phyloP scores from a whole-genome alignment of 2,888 invertebrate species.

The Caenorhabditis sp. region DNA sequence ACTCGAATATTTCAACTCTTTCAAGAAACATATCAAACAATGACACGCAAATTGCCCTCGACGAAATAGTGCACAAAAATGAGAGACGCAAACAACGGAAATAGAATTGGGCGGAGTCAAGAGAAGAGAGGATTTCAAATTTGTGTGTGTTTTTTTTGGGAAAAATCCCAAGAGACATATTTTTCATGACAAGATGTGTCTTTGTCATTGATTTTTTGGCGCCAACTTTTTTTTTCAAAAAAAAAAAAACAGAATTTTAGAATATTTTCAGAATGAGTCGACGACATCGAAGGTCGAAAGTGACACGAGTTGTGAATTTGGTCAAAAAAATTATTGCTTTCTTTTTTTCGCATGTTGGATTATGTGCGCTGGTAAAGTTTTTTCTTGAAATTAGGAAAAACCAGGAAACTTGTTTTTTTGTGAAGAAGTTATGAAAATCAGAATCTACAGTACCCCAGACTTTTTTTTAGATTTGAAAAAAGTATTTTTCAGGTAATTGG shows the following conservation, averaged over 20 bases:
- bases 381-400: not conserved
- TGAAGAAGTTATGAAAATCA: too few relatives aligned
- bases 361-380: slow-evolving; percentile 76
- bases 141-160: slow-evolving; percentile 7
- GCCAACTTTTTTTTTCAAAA: slow-evolving; percentile 6
- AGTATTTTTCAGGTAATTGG: slow-evolving; percentile 62
- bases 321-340: slow-evolving; percentile 71
- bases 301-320: slow-evolving; percentile 69
- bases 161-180: slow-evolving; percentile 32
- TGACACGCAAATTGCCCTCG: slow-evolving; percentile 1
- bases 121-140: slow-evolving; percentile 8
- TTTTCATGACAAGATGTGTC: slow-evolving; percentile 29
- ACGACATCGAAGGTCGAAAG: slow-evolving; percentile 60
- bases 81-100: slow-evolving; percentile 11
- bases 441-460: too few relatives aligned
- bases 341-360: slow-evolving; percentile 70
- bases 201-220: slow-evolving; percentile 29
- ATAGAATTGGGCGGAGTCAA: not conserved
- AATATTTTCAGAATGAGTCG: slow-evolving; percentile 20
- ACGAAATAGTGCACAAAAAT: not conserved
- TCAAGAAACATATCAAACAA: slow-evolving; percentile 26
- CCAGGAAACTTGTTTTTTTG: too few relatives aligned
- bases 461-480: too few relatives aligned
- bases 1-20: slow-evolving; percentile 7
- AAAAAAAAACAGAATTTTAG: not conserved